Evolutionary conservation across 2,888 invertebrate genomes (phyloP).

Genomic region (Melieria crassipennis): DNA sequence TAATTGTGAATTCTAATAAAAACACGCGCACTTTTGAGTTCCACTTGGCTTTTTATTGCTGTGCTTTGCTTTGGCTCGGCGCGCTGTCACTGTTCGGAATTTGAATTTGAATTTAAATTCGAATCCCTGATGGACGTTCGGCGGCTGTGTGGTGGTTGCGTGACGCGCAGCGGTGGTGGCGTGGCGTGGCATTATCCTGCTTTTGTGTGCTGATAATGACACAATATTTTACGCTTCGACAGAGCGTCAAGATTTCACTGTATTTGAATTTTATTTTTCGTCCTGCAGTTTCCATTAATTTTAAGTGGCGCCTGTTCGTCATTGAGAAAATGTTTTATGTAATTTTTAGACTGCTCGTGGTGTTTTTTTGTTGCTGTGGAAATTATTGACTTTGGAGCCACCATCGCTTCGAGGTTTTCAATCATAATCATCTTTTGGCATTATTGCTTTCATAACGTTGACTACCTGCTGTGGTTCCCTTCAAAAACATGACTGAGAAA

Average conservation of each 20-base stretch:
- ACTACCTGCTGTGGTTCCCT: conserved; percentile 13
- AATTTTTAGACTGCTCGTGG: neutral
- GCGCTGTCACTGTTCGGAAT: neutral
- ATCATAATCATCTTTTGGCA: conserved; percentile 51
- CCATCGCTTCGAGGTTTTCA: conserved; percentile 43
- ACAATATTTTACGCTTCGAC: conserved; percentile 60
- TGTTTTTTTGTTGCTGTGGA: conserved; percentile 35
- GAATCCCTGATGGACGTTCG: conserved; percentile 44
- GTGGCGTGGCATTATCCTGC: conserved; percentile 40
- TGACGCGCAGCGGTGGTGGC: conserved; percentile 44
- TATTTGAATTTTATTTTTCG: conserved; percentile 41
- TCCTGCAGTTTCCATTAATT: conserved; percentile 55
- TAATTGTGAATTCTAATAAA: conserved; percentile 56
- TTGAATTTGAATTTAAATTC: conserved; percentile 45
- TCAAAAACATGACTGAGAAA: neutral
- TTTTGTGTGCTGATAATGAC: conserved; percentile 53
- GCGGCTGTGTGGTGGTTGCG: neutral
- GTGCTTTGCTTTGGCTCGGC: neutral
- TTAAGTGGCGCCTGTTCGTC: conserved; percentile 45
- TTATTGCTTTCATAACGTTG: conserved; percentile 1
- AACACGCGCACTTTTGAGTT: conserved; percentile 9
- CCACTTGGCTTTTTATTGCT: neutral
- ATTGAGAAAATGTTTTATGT: no score
- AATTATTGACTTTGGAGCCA: conserved; percentile 51
- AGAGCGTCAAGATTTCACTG: conserved; percentile 33